Percentiles rank a stretch among this genome's conserved stretches.
These are phyloP conservation scores for Pygocentrus nattereri DNA, from an alignment of 2,797 vertebrate genomes.

Conservation along the genomic window DNA sequence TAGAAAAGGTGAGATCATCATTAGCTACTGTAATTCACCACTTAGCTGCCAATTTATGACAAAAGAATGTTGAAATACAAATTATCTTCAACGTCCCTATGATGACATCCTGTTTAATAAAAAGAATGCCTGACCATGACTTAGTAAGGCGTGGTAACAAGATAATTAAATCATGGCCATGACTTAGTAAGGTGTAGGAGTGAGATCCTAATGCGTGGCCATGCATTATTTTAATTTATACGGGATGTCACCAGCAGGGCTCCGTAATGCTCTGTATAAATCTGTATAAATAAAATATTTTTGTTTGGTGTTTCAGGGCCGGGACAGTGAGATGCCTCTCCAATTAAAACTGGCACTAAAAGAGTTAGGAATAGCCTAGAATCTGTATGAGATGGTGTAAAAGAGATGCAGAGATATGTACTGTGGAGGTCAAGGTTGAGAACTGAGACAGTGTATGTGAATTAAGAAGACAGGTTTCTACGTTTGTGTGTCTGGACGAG, in stretches of 20 bases:
- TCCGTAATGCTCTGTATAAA: background rate
- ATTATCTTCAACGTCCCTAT: too few species aligned
- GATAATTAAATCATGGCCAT: too few species aligned
- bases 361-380: background rate
- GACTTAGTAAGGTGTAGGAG: too few species aligned
- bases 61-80: background rate
- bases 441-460: background rate
- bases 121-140: too few species aligned
- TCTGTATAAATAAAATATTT: background rate
- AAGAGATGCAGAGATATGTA: background rate
- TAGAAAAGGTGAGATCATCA: background rate
- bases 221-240: too few species aligned
- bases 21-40: background rate
- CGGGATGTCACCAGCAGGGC: too few species aligned
- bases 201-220: too few species aligned
- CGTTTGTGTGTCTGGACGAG: background rate
- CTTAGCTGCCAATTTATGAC: background rate
- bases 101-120: too few species aligned
- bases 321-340: background rate
- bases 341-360: background rate
- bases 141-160: too few species aligned
- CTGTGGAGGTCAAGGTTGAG: background rate
- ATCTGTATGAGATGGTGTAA: background rate
- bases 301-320: background rate
- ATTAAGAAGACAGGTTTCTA: background rate